These are phyloP conservation scores for Tinea pellionella DNA, from an alignment of 2,888 invertebrate genomes.

Conservation along the genomic window DNA sequence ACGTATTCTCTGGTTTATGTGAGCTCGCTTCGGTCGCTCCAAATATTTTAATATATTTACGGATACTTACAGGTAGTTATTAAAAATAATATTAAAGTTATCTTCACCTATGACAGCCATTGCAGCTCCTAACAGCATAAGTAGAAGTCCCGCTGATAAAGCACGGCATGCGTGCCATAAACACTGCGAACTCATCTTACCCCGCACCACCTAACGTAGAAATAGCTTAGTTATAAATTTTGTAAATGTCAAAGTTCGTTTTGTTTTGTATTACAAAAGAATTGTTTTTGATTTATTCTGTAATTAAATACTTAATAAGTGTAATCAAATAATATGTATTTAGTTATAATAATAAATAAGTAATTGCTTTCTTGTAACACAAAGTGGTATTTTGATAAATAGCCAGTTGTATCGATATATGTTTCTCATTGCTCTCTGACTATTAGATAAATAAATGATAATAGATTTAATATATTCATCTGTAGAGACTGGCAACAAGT, in stretches of 20 bases:
- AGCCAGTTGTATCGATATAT: not conserved
- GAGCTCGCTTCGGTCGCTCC: no score
- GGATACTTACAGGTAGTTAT: no score
- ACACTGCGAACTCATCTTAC: constrained; percentile 89
- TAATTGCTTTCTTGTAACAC: no score
- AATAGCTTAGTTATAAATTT: constrained; percentile 3
- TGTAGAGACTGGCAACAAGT: constrained; percentile 55
- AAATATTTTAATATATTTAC: not conserved
- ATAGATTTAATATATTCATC: constrained; percentile 44
- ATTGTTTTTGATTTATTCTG: no score
- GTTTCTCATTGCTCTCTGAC: no score
- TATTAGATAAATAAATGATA: constrained; percentile 18
- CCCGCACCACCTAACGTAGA: constrained; percentile 76
- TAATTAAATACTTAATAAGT: no score
- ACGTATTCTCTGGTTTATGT: no score
- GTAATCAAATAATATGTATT: no score
- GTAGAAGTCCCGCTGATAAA: constrained; percentile 84
- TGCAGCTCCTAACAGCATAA: constrained; percentile 89
- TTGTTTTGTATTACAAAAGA: no score
- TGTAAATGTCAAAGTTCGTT: constrained; percentile 16
- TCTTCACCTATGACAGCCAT: constrained; percentile 92
- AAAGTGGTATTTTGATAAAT: not conserved
- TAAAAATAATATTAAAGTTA: not conserved
- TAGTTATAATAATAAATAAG: not conserved
- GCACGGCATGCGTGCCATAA: constrained; percentile 96